A percentile compares a stretch with the other conserved stretches of the same genome.
These are phyloP conservation scores for Luperina nickerlii DNA, from an alignment of 2,888 invertebrate genomes.

Conservation along the genomic window DNA sequence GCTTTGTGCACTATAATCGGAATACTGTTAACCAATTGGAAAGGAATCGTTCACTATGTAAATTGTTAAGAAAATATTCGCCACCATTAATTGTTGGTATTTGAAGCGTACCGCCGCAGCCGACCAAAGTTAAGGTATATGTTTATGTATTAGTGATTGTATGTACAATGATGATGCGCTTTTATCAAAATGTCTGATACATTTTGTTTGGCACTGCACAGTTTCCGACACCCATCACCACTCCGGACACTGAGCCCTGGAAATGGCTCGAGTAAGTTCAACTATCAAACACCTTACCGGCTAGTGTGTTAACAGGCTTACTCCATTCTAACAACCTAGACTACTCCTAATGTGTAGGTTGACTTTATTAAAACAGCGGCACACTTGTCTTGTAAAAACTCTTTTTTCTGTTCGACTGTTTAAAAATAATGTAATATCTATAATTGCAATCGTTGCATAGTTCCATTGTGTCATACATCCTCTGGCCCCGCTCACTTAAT, in stretches of 20 bases:
- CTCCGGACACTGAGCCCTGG: constrained; percentile 97
- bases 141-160: constrained; percentile 46
- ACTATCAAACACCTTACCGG: constrained; percentile 59
- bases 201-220: constrained; percentile 88
- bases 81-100: constrained; percentile 50
- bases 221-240: constrained; percentile 97
- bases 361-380: constrained; percentile 4
- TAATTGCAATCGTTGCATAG: background rate
- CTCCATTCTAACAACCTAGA: constrained; percentile 52
- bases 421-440: background rate
- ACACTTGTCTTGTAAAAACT: background rate
- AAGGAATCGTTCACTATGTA: constrained; percentile 29
- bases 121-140: constrained; percentile 63
- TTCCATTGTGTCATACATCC: background rate
- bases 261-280: constrained; percentile 96
- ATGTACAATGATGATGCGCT: constrained; percentile 53
- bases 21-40: constrained; percentile 22
- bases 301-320: constrained; percentile 68
- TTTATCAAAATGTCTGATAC: constrained; percentile 72
- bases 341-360: constrained; percentile 7
- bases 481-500: background rate
- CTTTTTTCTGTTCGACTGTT: background rate
- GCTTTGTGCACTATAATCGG: constrained; percentile 29
- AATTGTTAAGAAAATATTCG: constrained; percentile 19
- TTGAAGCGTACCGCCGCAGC: constrained; percentile 63